Evolutionary conservation across 37 sponge, comb jelly and placozoan species (phyloP).

Genomic region (Diacarnus erythraeanus): DNA sequence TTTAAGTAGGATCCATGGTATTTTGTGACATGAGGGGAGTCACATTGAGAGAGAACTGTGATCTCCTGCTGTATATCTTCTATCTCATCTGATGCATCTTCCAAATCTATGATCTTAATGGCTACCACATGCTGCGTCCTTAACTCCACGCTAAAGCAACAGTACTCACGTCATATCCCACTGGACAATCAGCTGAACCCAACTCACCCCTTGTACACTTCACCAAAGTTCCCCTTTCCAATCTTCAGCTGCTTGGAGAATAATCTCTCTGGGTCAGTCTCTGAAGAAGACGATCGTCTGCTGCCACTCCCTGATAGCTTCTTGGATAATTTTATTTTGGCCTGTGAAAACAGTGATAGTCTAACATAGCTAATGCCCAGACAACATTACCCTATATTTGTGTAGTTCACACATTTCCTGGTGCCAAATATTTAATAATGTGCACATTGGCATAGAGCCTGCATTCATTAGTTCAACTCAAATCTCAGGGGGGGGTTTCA

Average conservation of each 20-base stretch:
- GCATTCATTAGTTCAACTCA: too few species aligned
- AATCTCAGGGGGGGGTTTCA: too few species aligned
- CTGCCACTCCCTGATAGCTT: background rate
- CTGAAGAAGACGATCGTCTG: conserved; percentile 5
- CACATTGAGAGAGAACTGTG: conserved; percentile 93
- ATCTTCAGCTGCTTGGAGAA: conserved; percentile 86
- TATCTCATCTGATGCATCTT: conserved; percentile 96
- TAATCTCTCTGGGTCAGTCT: conserved; percentile 80
- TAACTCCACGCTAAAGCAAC: conserved; percentile 62
- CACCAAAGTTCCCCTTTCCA: conserved; percentile 95
- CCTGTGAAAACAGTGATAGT: too few species aligned
- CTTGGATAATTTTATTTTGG: background rate
- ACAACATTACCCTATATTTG: too few species aligned
- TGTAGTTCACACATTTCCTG: too few species aligned
- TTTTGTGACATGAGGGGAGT: conserved; percentile 83
- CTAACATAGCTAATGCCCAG: too few species aligned
- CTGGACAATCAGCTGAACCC: background rate
- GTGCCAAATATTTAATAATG: too few species aligned
- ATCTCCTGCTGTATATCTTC: conserved; percentile 98
- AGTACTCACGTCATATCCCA: background rate
- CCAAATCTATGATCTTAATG: conserved; percentile 95
- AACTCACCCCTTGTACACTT: conserved; percentile 91
- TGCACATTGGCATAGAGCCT: too few species aligned
- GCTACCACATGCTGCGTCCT: conserved; percentile 84
- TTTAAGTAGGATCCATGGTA: conserved; percentile 95